These are phyloP conservation scores for Serrognathus titanus DNA, from an alignment of 2,888 invertebrate species.

Conservation along the genomic window DNA sequence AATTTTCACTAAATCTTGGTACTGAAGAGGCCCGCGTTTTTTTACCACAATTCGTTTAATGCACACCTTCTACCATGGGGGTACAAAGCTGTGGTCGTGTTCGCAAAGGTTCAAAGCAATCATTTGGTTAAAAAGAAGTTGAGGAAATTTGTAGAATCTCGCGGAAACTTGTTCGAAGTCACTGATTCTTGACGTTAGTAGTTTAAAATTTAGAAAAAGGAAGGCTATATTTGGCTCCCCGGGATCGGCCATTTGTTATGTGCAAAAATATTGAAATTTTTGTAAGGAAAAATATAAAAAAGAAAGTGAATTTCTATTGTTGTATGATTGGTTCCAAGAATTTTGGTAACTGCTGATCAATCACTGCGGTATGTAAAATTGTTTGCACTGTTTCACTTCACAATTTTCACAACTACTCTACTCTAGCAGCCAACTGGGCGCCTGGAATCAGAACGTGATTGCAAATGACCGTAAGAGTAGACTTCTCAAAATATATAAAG, in stretches of 20 bases:
- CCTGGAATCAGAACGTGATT: too few species aligned
- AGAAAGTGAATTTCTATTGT: too few species aligned
- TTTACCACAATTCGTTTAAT: not conserved
- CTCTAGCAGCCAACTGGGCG: too few species aligned
- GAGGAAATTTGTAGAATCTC: slow-evolving; percentile 2
- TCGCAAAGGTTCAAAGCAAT: slow-evolving; percentile 35
- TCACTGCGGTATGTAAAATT: too few species aligned
- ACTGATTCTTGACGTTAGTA: slow-evolving; percentile 15
- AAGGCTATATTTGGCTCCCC: slow-evolving; percentile 2
- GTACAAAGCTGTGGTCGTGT: slow-evolving; percentile 44
- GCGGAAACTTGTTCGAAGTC: slow-evolving; percentile 5
- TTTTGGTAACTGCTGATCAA: too few species aligned
- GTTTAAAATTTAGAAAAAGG: slow-evolving; percentile 4
- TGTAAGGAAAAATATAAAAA: not conserved
- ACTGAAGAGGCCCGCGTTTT: not conserved
- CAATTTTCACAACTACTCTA: too few species aligned
- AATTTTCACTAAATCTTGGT: not conserved
- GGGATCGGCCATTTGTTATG: slow-evolving; percentile 17
- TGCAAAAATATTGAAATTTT: slow-evolving; percentile 7
- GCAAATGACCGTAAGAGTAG: too few species aligned
- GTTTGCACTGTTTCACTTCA: too few species aligned
- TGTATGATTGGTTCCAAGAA: too few species aligned
- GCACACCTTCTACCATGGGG: slow-evolving; percentile 39
- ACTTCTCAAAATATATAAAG: too few species aligned
- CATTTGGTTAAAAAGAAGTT: slow-evolving; percentile 33